phyloP scores from a whole-genome alignment of 2,888 invertebrate species.

The Sthenelais limicola region DNA sequence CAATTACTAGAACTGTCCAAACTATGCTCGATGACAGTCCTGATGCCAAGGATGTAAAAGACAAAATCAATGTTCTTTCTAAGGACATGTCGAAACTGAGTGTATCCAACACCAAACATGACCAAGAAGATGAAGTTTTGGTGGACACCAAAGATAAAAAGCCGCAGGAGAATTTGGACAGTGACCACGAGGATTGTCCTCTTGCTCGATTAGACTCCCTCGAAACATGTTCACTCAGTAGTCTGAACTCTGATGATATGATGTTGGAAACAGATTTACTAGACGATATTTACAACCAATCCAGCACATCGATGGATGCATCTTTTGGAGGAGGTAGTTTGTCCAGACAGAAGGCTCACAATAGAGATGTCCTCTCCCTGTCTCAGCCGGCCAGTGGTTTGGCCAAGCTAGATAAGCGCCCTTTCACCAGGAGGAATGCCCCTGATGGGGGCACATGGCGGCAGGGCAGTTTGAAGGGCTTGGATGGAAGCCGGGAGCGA shows the following conservation, averaged over 20 bases:
- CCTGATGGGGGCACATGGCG: conserved; percentile 9
- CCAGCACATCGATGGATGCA: background rate
- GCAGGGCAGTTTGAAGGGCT: conserved; percentile 24
- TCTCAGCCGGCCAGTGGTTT: conserved; percentile 16
- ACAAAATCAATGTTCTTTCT: conserved; percentile 17
- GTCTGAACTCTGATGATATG: conserved; percentile 34
- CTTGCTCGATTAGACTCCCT: conserved; percentile 29
- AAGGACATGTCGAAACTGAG: conserved; percentile 12
- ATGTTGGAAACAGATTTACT: conserved; percentile 33
- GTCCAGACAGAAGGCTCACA: background rate
- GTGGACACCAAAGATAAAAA: background rate
- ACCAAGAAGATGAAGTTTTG: background rate
- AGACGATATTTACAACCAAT: conserved; percentile 21
- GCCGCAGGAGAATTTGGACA: background rate
- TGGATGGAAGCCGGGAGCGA: background rate
- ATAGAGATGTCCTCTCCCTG: background rate
- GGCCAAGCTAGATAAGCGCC: conserved; percentile 25
- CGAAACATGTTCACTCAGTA: conserved; percentile 23
- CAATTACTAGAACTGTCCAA: conserved; percentile 13
- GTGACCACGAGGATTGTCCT: background rate
- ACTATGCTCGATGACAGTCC: background rate
- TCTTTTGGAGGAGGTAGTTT: background rate
- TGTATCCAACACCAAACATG: background rate
- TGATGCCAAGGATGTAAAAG: conserved; percentile 5
- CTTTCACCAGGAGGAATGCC: background rate